Evolutionary conservation across 1,140 invertebrate species (phyloP).

Genomic region (Atta texana): DNA sequence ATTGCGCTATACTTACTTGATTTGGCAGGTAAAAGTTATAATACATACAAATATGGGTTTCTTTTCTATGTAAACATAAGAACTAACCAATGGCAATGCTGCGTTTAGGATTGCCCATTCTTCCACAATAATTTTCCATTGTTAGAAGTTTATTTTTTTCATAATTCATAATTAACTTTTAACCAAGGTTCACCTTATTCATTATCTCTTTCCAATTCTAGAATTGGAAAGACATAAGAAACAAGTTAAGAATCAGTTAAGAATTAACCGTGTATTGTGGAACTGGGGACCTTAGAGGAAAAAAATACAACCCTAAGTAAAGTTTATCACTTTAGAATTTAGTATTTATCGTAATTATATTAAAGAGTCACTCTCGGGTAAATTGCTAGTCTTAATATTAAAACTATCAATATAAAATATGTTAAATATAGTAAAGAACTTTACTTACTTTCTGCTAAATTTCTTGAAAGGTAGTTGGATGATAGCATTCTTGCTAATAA

Average conservation of each 20-base stretch:
- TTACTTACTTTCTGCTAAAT: slow-evolving; percentile 96
- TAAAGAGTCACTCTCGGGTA: background rate
- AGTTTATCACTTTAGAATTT: slow-evolving; percentile 25
- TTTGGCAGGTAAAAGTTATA: background rate
- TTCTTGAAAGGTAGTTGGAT: slow-evolving; percentile 99
- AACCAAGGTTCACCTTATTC: too few relatives aligned
- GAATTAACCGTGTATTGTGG: too few relatives aligned
- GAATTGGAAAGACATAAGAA: too few relatives aligned
- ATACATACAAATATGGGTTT: slow-evolving; percentile 98
- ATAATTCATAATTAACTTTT: too few relatives aligned
- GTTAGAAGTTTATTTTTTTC: slow-evolving; percentile 80
- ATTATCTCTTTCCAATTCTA: too few relatives aligned
- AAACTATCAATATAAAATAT: background rate
- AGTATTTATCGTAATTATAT: background rate
- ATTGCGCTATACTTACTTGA: background rate
- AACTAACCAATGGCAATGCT: slow-evolving; percentile 96
- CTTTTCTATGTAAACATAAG: slow-evolving; percentile 99
- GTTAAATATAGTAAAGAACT: slow-evolving; percentile 36
- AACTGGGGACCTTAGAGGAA: slow-evolving; percentile 89
- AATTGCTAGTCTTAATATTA: background rate
- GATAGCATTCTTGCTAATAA: slow-evolving; percentile 97
- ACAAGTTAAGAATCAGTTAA: too few relatives aligned
- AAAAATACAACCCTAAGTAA: slow-evolving; percentile 96
- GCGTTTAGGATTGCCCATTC: slow-evolving; percentile 98
- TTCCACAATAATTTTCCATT: slow-evolving; percentile 98